Percentiles rank a stretch among this genome's conserved stretches.
phyloP scores from a whole-genome alignment of 2,888 invertebrate species.

The Cerceris rybyensis region DNA sequence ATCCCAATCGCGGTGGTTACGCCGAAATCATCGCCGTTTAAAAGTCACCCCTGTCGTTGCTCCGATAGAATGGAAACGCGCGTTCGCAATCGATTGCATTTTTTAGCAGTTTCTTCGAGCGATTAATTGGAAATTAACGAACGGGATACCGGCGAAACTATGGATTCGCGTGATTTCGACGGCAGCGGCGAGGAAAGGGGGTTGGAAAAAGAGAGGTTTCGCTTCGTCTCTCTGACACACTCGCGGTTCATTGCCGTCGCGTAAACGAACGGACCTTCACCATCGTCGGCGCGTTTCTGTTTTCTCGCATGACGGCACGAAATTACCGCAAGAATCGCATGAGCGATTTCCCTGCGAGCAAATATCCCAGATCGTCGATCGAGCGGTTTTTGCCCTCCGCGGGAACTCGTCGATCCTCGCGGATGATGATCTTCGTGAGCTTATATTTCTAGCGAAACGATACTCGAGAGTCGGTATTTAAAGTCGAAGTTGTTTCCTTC shows the following conservation, averaged over 20 bases:
- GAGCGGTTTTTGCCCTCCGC: conserved; percentile 22
- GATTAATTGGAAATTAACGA: neutral
- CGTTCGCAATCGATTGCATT: no score
- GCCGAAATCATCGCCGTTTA: no score
- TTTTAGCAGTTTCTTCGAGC: no score
- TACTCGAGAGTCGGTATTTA: no score
- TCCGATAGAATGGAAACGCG: no score
- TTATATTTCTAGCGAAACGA: no score
- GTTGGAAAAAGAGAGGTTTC: conserved; percentile 10
- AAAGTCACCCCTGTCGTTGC: neutral
- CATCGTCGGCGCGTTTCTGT: conserved; percentile 24
- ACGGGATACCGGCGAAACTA: neutral
- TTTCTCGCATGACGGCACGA: conserved; percentile 42
- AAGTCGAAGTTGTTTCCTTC: no score
- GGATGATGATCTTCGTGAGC: neutral
- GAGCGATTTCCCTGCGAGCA: conserved; percentile 38
- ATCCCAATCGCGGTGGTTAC: no score
- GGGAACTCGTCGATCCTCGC: neutral
- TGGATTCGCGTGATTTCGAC: neutral
- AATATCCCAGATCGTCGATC: conserved; percentile 25
- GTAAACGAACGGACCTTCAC: conserved; percentile 36
- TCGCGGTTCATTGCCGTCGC: conserved; percentile 51
- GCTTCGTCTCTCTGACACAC: conserved; percentile 48
- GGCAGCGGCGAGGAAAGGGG: neutral
- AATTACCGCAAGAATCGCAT: conserved; percentile 58